These are phyloP conservation scores for Decapterus maruadsi DNA, from an alignment of 2,797 vertebrate species.

Conservation along the genomic window DNA sequence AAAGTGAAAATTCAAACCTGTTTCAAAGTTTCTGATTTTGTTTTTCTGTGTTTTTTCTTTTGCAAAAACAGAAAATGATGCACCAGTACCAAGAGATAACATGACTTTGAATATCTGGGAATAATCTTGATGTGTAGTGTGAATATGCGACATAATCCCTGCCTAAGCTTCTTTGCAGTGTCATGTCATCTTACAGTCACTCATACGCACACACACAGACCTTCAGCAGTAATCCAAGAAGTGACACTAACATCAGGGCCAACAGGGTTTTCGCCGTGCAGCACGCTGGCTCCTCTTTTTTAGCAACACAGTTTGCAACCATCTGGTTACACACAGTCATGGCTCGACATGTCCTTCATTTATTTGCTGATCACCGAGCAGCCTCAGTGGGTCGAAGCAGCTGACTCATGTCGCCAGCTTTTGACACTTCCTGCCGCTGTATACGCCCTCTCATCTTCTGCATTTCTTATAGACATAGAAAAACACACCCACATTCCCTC, in stretches of 20 bases:
- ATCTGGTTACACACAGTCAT: background rate
- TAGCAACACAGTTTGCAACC: background rate
- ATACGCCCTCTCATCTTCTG: background rate
- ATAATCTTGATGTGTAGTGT: slow-evolving; percentile 60
- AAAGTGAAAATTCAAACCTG: background rate
- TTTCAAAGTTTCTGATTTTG: slow-evolving; percentile 17
- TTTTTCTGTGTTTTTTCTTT: slow-evolving; percentile 1
- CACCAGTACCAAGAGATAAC: slow-evolving; percentile 31
- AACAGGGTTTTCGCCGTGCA: background rate
- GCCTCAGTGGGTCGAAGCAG: background rate
- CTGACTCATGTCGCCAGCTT: background rate
- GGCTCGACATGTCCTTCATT: background rate
- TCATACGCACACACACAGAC: slow-evolving; percentile 16
- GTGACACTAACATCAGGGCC: slow-evolving; percentile 19
- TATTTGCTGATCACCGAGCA: background rate
- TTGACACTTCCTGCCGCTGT: background rate
- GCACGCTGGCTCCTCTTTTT: slow-evolving; percentile 4
- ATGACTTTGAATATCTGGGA: slow-evolving; percentile 41
- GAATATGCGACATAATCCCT: slow-evolving; percentile 58
- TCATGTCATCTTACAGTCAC: slow-evolving; percentile 54
- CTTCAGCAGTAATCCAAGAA: slow-evolving; percentile 44
- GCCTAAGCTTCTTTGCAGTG: slow-evolving; percentile 55
- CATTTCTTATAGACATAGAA: slow-evolving; percentile 15
- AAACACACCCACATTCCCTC: slow-evolving; percentile 15
- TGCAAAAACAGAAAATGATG: slow-evolving; percentile 12